Conservation (phyloP, 2,797 vertebrate species). For the Silurus aristotelis region DNA sequence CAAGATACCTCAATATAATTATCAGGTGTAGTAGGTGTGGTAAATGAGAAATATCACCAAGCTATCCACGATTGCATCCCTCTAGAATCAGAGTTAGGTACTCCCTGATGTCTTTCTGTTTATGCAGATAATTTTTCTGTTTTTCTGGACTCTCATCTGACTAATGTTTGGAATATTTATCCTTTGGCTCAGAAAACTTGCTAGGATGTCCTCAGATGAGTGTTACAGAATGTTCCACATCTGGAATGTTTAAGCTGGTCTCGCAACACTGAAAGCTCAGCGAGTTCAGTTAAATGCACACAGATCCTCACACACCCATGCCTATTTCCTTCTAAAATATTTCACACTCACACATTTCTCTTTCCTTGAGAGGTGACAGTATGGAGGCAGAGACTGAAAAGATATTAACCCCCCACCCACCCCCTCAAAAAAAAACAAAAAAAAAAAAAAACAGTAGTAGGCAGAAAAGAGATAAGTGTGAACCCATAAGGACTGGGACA, state of each 20-base stretch:
- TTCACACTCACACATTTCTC: too few species aligned
- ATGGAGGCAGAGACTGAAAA: conserved; percentile 1
- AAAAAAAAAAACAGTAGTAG: conserved; percentile 29
- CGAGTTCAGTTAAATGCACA: conserved; percentile 14
- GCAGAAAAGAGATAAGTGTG: conserved; percentile 30
- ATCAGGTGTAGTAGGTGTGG: conserved; percentile 23
- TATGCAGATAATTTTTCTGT: background rate
- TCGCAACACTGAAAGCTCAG: conserved; percentile 14
- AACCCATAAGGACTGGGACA: conserved; percentile 27
- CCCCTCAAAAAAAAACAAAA: too few species aligned
- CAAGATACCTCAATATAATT: conserved; percentile 13
- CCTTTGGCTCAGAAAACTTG: conserved; percentile 14
- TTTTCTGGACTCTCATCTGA: background rate
- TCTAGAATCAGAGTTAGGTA: background rate
- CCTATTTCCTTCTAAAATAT: conserved; percentile 16
- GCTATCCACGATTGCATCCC: conserved; percentile 12
- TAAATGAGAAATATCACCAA: conserved; percentile 15
- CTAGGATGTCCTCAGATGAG: background rate
- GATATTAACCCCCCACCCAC: conserved; percentile 17
- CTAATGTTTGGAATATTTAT: background rate
- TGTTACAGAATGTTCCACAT: background rate
- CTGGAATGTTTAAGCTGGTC: conserved; percentile 6
- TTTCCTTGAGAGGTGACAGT: background rate
- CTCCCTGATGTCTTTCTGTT: background rate
- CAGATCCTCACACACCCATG: conserved; percentile 5